A percentile compares a stretch with the other conserved stretches of the same genome.
phyloP scores from a whole-genome alignment of 2,888 invertebrate species.

The Thumatha senex region DNA sequence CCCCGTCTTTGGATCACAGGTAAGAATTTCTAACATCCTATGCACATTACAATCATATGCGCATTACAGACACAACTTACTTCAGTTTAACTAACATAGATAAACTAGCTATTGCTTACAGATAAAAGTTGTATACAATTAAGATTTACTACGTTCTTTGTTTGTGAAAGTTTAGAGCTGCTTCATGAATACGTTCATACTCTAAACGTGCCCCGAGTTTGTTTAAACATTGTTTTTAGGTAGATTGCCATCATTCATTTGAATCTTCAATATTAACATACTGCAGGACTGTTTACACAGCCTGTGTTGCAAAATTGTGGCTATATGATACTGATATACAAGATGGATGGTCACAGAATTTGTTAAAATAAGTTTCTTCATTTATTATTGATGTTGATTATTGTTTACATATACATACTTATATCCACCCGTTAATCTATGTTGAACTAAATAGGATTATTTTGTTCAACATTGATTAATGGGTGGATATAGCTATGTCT shows the following conservation, averaged over 20 bases:
- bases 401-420: no score
- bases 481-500: no score
- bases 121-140: background rate
- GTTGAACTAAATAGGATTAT: no score
- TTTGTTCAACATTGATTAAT: no score
- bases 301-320: no score
- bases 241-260: background rate
- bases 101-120: background rate
- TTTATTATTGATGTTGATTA: no score
- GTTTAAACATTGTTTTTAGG: background rate
- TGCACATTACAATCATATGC: background rate
- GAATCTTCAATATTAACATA: no score
- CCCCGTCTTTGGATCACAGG: constrained; percentile 79
- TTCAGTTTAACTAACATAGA: background rate
- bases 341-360: no score
- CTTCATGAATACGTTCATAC: background rate
- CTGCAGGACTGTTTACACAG: no score
- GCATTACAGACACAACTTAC: background rate
- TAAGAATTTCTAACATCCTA: constrained; percentile 41
- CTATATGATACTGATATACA: no score
- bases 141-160: background rate
- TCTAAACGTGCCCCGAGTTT: background rate
- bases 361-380: no score
- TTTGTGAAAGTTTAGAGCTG: background rate
- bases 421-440: no score